A percentile compares a stretch with the other conserved stretches of the same genome.
Evolutionary conservation across 2,888 invertebrate genomes (phyloP).

Genomic region (Hypolimnas misippus): DNA sequence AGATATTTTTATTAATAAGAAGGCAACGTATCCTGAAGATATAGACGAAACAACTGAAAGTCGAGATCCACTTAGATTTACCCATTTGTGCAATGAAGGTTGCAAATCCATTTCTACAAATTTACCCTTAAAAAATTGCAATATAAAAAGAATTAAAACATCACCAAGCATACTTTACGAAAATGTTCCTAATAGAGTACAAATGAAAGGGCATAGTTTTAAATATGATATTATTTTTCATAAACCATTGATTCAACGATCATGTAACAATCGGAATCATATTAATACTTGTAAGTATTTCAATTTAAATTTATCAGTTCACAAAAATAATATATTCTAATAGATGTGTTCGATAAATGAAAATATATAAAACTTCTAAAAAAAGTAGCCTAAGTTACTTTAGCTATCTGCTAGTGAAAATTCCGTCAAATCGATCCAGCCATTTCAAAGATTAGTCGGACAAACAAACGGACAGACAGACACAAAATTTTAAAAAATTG

Average conservation of each 20-base stretch:
- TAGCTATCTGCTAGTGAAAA: too few relatives aligned
- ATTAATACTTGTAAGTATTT: conserved; percentile 7
- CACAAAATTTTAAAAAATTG: too few relatives aligned
- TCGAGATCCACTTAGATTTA: conserved; percentile 31
- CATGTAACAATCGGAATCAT: background rate
- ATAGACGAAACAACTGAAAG: background rate
- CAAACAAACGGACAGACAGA: too few relatives aligned
- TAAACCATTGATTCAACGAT: conserved; percentile 29
- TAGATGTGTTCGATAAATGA: too few relatives aligned
- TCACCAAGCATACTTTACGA: background rate
- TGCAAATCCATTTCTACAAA: conserved; percentile 1
- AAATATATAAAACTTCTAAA: too few relatives aligned
- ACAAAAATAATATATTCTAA: too few relatives aligned
- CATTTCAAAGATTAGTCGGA: too few relatives aligned
- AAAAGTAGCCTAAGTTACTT: too few relatives aligned
- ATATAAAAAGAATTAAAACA: background rate
- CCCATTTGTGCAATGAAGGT: conserved; percentile 21
- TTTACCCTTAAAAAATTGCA: background rate
- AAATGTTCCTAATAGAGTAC: conserved; percentile 36
- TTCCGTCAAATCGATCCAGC: too few relatives aligned
- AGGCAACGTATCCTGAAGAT: background rate
- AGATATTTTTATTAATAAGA: conserved; percentile 1
- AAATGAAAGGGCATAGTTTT: conserved; percentile 41
- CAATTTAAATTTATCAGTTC: too few relatives aligned
- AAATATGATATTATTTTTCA: conserved; percentile 45